Percentiles rank a stretch among this genome's conserved stretches.
Evolutionary conservation across 2,797 vertebrate genomes (phyloP).

Genomic region (Gorsachius magnificus): DNA sequence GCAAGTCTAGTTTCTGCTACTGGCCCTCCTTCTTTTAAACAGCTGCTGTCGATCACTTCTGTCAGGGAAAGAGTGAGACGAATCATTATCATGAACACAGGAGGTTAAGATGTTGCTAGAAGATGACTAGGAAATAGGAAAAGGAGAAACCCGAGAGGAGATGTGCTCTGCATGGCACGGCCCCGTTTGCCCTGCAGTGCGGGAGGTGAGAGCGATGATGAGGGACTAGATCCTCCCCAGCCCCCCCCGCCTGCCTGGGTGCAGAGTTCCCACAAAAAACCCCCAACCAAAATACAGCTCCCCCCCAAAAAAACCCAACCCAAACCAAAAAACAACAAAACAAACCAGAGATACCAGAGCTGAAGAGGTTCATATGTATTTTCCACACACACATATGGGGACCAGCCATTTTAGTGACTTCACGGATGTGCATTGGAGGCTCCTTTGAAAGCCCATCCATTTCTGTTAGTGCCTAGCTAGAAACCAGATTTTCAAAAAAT

Average conservation of each 20-base stretch:
- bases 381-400: not conserved
- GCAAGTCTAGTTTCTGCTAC: not conserved
- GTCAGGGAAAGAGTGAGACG: not conserved
- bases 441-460: not conserved
- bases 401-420: not conserved
- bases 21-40: not conserved
- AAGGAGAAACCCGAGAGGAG: not conserved
- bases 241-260: rapidly evolving
- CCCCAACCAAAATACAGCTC: not conserved
- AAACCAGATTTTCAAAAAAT: not conserved
- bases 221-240: not conserved
- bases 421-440: not conserved
- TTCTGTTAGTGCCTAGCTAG: not conserved
- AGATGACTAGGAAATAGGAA: not conserved
- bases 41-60: not conserved
- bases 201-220: rapidly evolving
- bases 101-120: not conserved
- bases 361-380: not conserved
- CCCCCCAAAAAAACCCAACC: no score
- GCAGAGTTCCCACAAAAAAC: not conserved
- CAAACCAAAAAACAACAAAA: no score
- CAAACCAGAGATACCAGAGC: not conserved
- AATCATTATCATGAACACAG: not conserved
- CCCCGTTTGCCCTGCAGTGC: not conserved
- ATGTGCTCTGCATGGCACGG: rapidly evolving